These are phyloP conservation scores for Prosopocoilus inquinatus DNA, from an alignment of 2,888 invertebrate species.

Conservation along the genomic window DNA sequence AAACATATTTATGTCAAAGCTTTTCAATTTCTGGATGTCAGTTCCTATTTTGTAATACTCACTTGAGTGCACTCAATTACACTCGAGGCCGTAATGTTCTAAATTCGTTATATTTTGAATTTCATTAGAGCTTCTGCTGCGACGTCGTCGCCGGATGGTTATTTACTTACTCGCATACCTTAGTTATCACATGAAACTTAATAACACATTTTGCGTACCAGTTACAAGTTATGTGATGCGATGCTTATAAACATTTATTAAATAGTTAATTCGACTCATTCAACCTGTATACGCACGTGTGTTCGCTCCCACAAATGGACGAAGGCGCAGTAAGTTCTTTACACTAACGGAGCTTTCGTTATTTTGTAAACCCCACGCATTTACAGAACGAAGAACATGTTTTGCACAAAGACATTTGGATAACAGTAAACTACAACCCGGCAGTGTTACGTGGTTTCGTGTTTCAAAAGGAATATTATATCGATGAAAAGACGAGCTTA, in stretches of 20 bases:
- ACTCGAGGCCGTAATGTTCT: not conserved
- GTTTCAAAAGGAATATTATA: not conserved
- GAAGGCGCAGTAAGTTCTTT: too few relatives aligned
- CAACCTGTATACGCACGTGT: too few relatives aligned
- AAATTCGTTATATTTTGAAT: too few relatives aligned
- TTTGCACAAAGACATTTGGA: not conserved
- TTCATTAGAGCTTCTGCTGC: too few relatives aligned
- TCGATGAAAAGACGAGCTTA: not conserved
- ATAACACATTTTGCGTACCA: too few relatives aligned
- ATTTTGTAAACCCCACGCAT: not conserved
- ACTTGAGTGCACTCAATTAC: constrained; percentile 38
- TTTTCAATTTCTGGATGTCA: constrained; percentile 47
- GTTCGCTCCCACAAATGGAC: too few relatives aligned
- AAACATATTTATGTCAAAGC: constrained; percentile 51
- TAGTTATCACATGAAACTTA: too few relatives aligned
- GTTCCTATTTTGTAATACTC: constrained; percentile 41
- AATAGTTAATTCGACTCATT: too few relatives aligned
- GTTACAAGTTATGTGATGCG: too few relatives aligned
- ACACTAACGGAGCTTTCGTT: not conserved
- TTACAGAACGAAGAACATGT: not conserved
- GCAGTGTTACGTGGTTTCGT: not conserved
- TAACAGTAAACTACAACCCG: not conserved
- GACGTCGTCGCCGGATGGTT: too few relatives aligned
- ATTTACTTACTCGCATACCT: too few relatives aligned
- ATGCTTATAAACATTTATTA: too few relatives aligned